Base-by-base conservation (phyloP, 2,888 invertebrate species). In the Aphelenchoides bicaudatus region DNA sequence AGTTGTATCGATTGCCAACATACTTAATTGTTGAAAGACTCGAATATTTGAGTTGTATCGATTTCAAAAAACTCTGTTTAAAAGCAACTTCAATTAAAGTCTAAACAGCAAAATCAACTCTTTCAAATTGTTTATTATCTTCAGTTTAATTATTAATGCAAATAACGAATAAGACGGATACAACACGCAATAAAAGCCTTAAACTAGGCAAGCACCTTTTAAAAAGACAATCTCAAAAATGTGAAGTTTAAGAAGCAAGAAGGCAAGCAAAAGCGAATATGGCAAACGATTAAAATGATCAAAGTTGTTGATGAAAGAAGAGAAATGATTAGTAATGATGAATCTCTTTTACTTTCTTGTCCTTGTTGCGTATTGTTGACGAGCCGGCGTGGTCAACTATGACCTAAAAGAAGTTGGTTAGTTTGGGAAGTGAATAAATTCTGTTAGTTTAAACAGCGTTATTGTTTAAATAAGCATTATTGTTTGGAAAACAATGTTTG, bases 341-440 rank as follows among this genome's bases (percentile, higher is more conserved):
- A 21, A 43, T 43, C 23, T 43, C 43, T 19, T 25, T 19, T 8
- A 43, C 43, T 43, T 43, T 43, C 10, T 25, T 19, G 43, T 43
- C 25, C 43, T 19, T 19, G 23, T 43, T 25, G 43, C 43, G 16
- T 6, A 43, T 10, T 8, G 16, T 43, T 25, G 43, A 43, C 8
- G 21, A 10, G 43, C 52, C 52, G 43, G 39, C 38, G 23, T 51
- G 37, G 52, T 51, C 52, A n/a, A 51, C 52, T 3, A 51, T 38
- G 10, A 51, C 52, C 52, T 51, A 34, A 51, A 37, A 25, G 23
- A n/a, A 6, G 16, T n/a, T n/a, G n/a, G n/a, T n/a, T n/a, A n/a
- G n/a, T n/a, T n/a, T 34, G 10, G n/a, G n/a, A 13, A 34, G 13
- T n/a, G n/a, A 34, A 34, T 34, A n/a, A n/a, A 34, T n/a, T 10